Conservation (phyloP, 2,797 vertebrate species). For the Furcifer pardalis region DNA sequence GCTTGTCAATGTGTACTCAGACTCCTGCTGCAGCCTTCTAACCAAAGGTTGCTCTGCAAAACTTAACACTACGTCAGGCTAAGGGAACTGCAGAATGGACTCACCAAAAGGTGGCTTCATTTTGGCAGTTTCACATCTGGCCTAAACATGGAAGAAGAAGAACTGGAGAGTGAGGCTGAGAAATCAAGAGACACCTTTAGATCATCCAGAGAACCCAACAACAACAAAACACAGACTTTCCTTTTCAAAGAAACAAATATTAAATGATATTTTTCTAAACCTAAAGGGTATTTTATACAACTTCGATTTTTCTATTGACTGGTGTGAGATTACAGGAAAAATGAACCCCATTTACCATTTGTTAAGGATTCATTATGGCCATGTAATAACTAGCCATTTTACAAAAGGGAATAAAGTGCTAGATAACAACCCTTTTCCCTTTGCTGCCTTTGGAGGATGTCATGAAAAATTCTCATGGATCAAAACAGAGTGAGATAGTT, state of each 20-base stretch:
- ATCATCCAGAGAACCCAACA: not conserved
- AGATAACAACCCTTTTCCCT: constrained; percentile 22
- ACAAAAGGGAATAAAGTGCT: not conserved
- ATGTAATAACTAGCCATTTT: not conserved
- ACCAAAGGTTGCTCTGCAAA: too few relatives aligned
- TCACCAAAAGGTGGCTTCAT: too few relatives aligned
- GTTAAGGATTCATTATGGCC: not conserved
- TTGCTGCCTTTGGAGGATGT: not conserved
- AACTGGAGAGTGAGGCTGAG: not conserved
- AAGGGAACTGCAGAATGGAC: too few relatives aligned
- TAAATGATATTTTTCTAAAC: not conserved
- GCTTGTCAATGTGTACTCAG: too few relatives aligned
- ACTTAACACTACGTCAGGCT: too few relatives aligned
- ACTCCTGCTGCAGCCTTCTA: too few relatives aligned
- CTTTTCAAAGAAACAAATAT: not conserved
- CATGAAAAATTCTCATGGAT: constrained; percentile 5
- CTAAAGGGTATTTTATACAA: not conserved
- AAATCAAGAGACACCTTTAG: not conserved
- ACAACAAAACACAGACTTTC: not conserved
- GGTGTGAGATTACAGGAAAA: constrained; percentile 18
- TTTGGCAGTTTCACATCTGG: too few relatives aligned
- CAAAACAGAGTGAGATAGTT: constrained; percentile 6
- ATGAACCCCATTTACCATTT: not conserved
- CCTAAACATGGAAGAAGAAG: too few relatives aligned
- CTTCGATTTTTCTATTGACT: constrained; percentile 9